Base-by-base conservation (phyloP, 2,888 invertebrate genomes). In the Meandrusa payeni region DNA sequence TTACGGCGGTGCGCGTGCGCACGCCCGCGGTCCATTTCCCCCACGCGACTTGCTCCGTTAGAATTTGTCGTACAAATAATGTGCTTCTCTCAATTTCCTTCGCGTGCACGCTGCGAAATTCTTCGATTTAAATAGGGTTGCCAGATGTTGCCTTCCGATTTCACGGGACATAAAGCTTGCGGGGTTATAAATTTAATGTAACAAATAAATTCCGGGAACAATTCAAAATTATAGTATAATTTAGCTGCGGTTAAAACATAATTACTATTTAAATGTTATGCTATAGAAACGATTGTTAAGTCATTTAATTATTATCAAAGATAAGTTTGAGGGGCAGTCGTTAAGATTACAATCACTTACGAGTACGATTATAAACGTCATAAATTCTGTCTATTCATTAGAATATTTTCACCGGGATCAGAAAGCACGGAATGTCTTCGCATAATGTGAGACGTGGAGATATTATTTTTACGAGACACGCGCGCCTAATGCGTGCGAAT, bases 21-120 rank as follows among this genome's bases (percentile, higher is more conserved):
- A 78, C 74, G 69, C 72, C 73, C 76, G 69, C 81, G 77, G 79
- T 76, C 81, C 85, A 86, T 82, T 87, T 85, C 86, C 86, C 86
- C 86, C 86, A 85, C 86, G 83, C 85, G 70, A 66, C 74, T 69
- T 73, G 74, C 75, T 69, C 80, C 81, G 82, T 82, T 85, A 83
- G 80, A 82, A 55, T 57, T 55, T 59, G 65, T 64, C 60, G 57
- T 56, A 59, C 57, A 58, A 55, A 59, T 60, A 59, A 57, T 60
- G 47, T 54, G 52, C 51, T 59, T 56, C 59, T 53, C 56, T 54
- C 54, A 53, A 55, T 51, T 45, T 51, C 49, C 41, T 31, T 33
- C 20, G 29, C 19, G 23, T 46, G 46, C 50, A 40, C 22, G 28
- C 28, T 22, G 22, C 23, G 29, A 36, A 34, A 28, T 24, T 19